phyloP scores from a whole-genome alignment of 1,140 invertebrate genomes.

The Adelges cooleyi region DNA sequence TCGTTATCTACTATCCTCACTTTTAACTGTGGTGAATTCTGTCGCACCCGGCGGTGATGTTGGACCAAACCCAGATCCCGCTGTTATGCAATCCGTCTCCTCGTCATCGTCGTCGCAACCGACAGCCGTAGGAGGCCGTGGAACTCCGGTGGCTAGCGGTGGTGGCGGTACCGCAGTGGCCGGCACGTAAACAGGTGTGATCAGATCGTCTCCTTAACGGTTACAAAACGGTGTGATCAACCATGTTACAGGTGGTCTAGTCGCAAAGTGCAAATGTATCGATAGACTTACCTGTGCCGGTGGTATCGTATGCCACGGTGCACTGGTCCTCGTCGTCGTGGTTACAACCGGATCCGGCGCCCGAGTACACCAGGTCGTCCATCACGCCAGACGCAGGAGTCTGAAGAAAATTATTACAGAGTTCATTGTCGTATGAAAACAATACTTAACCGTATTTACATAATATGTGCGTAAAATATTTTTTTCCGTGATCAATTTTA shows the following conservation, averaged over 20 bases:
- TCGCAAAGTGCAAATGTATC: too few species aligned
- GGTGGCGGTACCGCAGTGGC: slow-evolving; percentile 44
- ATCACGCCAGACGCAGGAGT: slow-evolving; percentile 70
- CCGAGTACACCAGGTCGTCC: slow-evolving; percentile 78
- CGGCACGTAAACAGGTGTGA: slow-evolving; percentile 81
- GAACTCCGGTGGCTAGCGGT: slow-evolving; percentile 41
- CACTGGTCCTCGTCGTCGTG: slow-evolving; percentile 77
- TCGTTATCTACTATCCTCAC: too few species aligned
- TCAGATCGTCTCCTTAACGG: slow-evolving; percentile 79
- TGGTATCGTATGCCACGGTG: slow-evolving; percentile 65
- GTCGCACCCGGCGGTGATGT: slow-evolving; percentile 18
- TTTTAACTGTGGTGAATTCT: slow-evolving; percentile 34
- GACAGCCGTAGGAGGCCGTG: neutral
- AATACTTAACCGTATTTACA: too few species aligned
- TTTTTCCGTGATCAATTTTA: too few species aligned
- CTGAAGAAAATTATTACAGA: slow-evolving; percentile 43
- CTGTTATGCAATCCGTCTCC: slow-evolving; percentile 24
- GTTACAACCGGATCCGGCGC: slow-evolving; percentile 74
- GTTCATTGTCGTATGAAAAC: too few species aligned
- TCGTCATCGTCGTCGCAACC: slow-evolving; percentile 35
- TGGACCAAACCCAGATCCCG: slow-evolving; percentile 24
- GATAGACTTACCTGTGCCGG: slow-evolving; percentile 57
- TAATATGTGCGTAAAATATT: too few species aligned
- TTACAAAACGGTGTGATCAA: too few species aligned
- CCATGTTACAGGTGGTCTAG: too few species aligned